phyloP scores from a whole-genome alignment of 2,888 invertebrate species.

The Trachelus iudaicus region DNA sequence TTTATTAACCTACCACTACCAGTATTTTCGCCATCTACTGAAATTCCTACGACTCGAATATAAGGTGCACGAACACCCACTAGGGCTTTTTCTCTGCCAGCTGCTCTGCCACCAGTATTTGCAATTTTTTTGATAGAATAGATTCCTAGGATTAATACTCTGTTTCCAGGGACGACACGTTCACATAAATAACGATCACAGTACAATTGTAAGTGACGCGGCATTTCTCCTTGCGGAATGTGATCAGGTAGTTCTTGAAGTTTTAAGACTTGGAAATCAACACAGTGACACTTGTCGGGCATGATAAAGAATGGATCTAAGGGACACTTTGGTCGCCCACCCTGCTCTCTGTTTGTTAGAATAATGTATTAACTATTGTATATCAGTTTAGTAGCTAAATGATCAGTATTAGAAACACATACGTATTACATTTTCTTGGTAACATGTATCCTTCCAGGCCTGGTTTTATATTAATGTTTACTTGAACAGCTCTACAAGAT shows the following conservation, averaged over 20 bases:
- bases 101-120: constrained; percentile 73
- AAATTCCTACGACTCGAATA: constrained; percentile 92
- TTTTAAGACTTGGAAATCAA: constrained; percentile 98
- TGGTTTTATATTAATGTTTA: constrained; percentile 90
- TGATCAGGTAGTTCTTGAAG: constrained; percentile 95
- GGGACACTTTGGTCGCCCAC: constrained; percentile 92
- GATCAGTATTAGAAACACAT: constrained; percentile 61
- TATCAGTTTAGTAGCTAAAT: constrained; percentile 4
- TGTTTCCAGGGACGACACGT: constrained; percentile 94
- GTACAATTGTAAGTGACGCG: constrained; percentile 93
- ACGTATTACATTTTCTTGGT: constrained; percentile 95
- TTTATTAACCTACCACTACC: constrained; percentile 70
- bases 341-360: constrained; percentile 78
- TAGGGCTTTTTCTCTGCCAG: constrained; percentile 80
- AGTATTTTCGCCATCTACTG: constrained; percentile 83
- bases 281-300: constrained; percentile 97
- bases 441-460: constrained; percentile 96
- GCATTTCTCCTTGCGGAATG: constrained; percentile 97
- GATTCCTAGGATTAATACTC: constrained; percentile 92
- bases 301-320: constrained; percentile 98
- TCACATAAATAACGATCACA: constrained; percentile 95
- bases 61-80: constrained; percentile 96
- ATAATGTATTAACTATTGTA: neutral
- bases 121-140: constrained; percentile 94
- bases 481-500: constrained; percentile 88